Percentiles rank a stretch among this genome's conserved stretches.
These are phyloP conservation scores for Aeoliscus strigatus DNA, from an alignment of 2,797 vertebrate genomes.

Conservation along the genomic window DNA sequence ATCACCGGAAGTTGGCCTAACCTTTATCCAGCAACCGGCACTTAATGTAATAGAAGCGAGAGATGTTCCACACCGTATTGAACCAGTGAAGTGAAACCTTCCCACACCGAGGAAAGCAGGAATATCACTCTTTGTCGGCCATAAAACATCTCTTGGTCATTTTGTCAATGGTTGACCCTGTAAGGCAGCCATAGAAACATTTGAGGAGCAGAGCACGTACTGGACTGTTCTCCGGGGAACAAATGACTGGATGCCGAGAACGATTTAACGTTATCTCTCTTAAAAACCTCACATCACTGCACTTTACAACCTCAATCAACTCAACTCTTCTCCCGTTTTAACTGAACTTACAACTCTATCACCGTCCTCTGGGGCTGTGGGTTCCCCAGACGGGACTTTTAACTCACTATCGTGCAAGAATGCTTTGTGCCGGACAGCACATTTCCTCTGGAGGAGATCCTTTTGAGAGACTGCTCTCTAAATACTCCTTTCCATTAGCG, in stretches of 20 bases:
- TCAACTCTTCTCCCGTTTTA: conserved; percentile 3
- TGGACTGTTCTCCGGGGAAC: conserved; percentile 10
- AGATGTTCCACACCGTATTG: conserved; percentile 5
- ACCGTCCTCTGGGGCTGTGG: conserved; percentile 3
- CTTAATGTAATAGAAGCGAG: conserved; percentile 17
- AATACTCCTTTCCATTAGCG: conserved; percentile 10
- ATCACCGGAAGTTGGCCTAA: too few relatives aligned
- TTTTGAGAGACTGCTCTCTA: conserved; percentile 9
- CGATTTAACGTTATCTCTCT: conserved; percentile 29
- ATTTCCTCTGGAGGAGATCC: conserved; percentile 10
- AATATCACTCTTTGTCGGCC: conserved; percentile 9
- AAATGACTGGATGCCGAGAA: conserved; percentile 13
- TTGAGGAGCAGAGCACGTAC: conserved; percentile 25
- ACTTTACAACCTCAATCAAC: conserved; percentile 5
- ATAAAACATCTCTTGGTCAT: conserved; percentile 10
- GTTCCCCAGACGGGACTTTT: too few relatives aligned
- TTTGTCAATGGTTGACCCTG: conserved; percentile 10
- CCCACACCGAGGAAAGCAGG: neutral
- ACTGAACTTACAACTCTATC: conserved; percentile 18
- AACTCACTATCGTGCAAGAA: conserved; percentile 6
- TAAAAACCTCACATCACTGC: conserved; percentile 13
- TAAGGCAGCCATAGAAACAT: conserved; percentile 29
- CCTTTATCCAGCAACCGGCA: conserved; percentile 15
- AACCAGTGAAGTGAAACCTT: conserved; percentile 1
- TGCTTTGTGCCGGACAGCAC: conserved; percentile 7